A percentile compares a stretch with the other conserved stretches of the same genome.
phyloP scores from a whole-genome alignment of 92 coral and sea anemone species.

The Micromussa lordhowensis region DNA sequence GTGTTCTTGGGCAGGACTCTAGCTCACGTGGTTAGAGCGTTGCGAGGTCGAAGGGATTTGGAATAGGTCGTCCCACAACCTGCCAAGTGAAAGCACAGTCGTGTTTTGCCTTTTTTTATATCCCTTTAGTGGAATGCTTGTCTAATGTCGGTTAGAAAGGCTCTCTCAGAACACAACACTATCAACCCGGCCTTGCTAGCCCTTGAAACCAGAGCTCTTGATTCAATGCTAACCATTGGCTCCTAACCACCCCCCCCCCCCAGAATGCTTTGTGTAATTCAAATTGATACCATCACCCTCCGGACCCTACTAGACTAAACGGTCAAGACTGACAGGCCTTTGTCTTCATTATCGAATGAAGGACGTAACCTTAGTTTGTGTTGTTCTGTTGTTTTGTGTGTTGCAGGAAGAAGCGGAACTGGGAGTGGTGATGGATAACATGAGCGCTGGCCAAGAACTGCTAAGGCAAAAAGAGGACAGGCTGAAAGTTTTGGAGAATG shows the following conservation, averaged over 20 bases:
- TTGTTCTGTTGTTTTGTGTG: constrained; percentile 3
- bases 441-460: constrained; percentile 95
- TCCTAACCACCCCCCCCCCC: too few relatives aligned
- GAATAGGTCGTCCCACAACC: neutral
- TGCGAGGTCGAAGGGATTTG: neutral
- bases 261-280: too few relatives aligned
- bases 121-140: neutral
- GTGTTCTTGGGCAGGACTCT: neutral
- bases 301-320: too few relatives aligned
- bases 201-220: too few relatives aligned
- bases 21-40: neutral
- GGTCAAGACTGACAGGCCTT: too few relatives aligned
- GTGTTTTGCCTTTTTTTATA: too few relatives aligned
- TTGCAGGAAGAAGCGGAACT: constrained; percentile 95
- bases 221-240: too few relatives aligned
- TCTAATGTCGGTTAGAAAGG: neutral
- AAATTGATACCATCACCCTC: too few relatives aligned
- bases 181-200: too few relatives aligned
- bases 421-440: constrained; percentile 90
- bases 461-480: constrained; percentile 95
- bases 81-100: neutral
- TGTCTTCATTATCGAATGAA: neutral
- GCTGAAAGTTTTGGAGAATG: constrained; percentile 87
- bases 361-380: neutral
- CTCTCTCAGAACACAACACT: too few relatives aligned